Evolutionary conservation across 2,113 vertebrate species (phyloP).

Genomic region (Pontoporia blainvillei): DNA sequence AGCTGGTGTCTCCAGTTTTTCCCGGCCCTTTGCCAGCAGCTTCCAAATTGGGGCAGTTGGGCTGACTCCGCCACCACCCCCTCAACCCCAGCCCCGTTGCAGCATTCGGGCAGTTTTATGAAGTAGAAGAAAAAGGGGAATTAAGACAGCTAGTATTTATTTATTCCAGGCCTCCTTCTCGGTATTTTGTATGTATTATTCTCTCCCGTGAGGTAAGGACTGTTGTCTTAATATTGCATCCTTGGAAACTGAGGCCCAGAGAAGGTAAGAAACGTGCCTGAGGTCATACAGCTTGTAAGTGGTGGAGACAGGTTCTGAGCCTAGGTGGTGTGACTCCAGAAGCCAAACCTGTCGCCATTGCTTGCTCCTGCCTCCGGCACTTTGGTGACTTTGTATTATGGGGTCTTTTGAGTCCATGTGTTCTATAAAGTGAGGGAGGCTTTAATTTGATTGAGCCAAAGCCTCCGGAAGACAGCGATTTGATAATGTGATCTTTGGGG

Average conservation of each 20-base stretch:
- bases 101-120: background rate
- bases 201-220: background rate
- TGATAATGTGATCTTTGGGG: background rate
- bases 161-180: background rate
- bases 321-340: background rate
- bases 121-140: background rate
- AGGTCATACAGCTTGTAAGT: background rate
- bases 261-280: background rate
- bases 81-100: too few relatives aligned
- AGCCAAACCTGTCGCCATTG: background rate
- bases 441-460: background rate
- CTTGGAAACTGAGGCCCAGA: background rate
- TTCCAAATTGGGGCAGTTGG: background rate
- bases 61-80: background rate
- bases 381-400: background rate
- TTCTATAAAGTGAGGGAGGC: background rate
- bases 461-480: background rate
- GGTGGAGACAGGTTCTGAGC: background rate
- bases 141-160: background rate
- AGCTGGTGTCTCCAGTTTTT: background rate
- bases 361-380: background rate
- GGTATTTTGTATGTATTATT: background rate
- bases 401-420: background rate
- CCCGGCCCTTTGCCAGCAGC: background rate
- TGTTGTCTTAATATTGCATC: background rate